Percentiles rank a stretch among this genome's conserved stretches.
These are phyloP conservation scores for Oenanthe melanoleuca DNA, from an alignment of 2,113 vertebrate genomes.

Conservation along the genomic window DNA sequence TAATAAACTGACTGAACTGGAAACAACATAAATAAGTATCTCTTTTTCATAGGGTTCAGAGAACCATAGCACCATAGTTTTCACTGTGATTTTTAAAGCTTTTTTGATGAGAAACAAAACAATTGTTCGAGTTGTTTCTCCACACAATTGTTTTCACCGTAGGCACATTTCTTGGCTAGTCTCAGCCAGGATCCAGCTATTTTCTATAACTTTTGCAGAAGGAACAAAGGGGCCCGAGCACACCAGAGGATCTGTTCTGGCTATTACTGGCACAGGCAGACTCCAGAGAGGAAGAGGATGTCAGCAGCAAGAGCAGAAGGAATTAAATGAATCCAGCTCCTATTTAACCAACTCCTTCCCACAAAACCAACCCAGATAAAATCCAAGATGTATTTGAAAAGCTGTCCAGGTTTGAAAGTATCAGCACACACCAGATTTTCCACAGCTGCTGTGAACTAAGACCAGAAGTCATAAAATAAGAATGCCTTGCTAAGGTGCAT, in stretches of 20 bases:
- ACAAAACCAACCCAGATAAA: background rate
- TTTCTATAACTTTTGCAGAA: background rate
- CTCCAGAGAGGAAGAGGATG: constrained; percentile 8
- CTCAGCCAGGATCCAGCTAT: background rate
- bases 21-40: background rate
- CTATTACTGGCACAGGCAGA: constrained; percentile 30
- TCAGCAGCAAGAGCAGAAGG: background rate
- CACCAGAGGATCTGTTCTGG: constrained; percentile 3
- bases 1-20: background rate
- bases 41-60: background rate
- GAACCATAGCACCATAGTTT: background rate
- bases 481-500: background rate
- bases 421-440: background rate
- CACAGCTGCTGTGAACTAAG: background rate
- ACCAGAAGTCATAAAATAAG: background rate
- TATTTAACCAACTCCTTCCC: constrained; percentile 10
- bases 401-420: background rate
- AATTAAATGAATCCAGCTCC: background rate
- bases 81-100: background rate
- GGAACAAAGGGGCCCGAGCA: background rate
- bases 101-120: background rate
- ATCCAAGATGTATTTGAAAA: background rate
- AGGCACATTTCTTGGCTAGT: background rate
- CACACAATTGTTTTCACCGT: background rate
- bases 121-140: background rate